Conservation (phyloP, 2,888 invertebrate genomes). For the Melipona bicolor region DNA sequence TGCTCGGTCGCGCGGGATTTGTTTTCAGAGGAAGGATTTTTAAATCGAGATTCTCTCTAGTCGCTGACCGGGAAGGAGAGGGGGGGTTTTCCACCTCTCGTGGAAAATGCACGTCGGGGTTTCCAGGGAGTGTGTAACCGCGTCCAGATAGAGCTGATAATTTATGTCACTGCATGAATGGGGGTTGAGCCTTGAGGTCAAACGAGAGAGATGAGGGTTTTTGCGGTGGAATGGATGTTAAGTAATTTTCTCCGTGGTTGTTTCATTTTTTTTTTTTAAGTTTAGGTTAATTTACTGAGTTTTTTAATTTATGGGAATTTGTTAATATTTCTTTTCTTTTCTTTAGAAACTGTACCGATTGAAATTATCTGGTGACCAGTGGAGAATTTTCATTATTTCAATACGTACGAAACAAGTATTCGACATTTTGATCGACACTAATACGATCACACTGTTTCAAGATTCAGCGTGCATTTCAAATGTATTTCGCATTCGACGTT, state of each 20-base stretch:
- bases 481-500: too few relatives aligned
- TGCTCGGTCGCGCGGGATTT: background rate
- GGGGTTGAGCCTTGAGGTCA: background rate
- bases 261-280: background rate
- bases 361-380: too few relatives aligned
- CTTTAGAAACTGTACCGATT: too few relatives aligned
- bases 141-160: slow-evolving; percentile 1
- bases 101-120: background rate
- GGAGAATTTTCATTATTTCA: too few relatives aligned
- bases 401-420: too few relatives aligned
- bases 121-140: background rate
- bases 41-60: slow-evolving; percentile 6
- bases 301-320: background rate
- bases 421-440: too few relatives aligned
- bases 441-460: too few relatives aligned
- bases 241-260: background rate
- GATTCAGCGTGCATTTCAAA: too few relatives aligned
- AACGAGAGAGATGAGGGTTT: background rate
- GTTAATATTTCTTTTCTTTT: too few relatives aligned
- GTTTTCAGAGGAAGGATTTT: background rate
- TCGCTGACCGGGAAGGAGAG: background rate
- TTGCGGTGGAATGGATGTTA: background rate
- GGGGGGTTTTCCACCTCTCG: background rate
- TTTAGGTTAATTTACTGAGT: too few relatives aligned
- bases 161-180: background rate